Percentiles rank a stretch among this genome's conserved stretches.
These are phyloP conservation scores for Anguilla pacifica DNA, from an alignment of 2,797 vertebrate species.

Conservation along the genomic window DNA sequence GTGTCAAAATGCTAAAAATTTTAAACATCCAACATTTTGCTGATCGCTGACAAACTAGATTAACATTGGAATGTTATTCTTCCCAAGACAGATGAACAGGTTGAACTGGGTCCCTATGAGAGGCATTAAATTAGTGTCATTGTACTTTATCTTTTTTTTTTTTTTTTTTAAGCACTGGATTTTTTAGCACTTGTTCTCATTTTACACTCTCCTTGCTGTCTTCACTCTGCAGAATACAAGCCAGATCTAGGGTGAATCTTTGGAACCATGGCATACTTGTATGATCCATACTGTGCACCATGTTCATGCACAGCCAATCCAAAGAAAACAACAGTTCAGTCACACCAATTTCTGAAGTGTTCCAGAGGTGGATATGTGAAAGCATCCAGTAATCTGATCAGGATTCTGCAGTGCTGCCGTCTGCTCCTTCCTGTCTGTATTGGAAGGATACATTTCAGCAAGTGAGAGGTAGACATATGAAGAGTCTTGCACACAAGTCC, in stretches of 20 bases:
- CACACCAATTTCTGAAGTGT: neutral
- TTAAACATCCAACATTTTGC: too few relatives aligned
- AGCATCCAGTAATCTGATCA: constrained; percentile 63
- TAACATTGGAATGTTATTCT: too few relatives aligned
- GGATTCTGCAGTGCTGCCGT: constrained; percentile 73
- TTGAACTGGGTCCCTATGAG: constrained; percentile 59
- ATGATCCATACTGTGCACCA: neutral
- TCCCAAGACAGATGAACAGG: too few relatives aligned
- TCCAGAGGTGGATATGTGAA: neutral
- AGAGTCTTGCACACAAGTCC: constrained; percentile 48
- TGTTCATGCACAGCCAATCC: neutral
- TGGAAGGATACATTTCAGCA: constrained; percentile 75
- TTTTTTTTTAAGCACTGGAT: constrained; percentile 65
- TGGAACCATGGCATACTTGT: neutral
- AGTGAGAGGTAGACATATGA: constrained; percentile 67
- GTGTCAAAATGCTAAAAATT: too few relatives aligned
- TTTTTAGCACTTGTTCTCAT: constrained; percentile 44
- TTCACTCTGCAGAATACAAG: neutral
- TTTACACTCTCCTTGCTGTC: neutral
- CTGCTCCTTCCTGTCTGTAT: constrained; percentile 73
- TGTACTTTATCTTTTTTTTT: constrained; percentile 67
- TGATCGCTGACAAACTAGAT: too few relatives aligned
- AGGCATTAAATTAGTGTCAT: constrained; percentile 60
- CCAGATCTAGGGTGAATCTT: neutral
- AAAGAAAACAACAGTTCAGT: neutral